A percentile compares a stretch with the other conserved stretches of the same genome.
Conservation (phyloP, 2,113 vertebrate species). For the Hippopotamus amphibius region DNA sequence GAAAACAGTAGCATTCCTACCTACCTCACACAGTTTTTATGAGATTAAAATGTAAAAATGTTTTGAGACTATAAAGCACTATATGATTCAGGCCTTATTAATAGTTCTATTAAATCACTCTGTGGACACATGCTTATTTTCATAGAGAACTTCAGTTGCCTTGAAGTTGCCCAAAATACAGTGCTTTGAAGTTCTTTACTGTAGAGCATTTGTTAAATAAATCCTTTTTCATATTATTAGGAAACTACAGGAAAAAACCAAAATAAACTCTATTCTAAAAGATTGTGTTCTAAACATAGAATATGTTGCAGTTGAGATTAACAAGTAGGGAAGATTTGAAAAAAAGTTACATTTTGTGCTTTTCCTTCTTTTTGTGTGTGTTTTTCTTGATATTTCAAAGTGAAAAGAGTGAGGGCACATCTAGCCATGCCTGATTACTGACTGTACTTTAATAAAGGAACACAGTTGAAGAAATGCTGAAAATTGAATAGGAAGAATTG, state of each 20-base stretch:
- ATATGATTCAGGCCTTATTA: neutral
- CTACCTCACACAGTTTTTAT: neutral
- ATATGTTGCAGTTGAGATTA: neutral
- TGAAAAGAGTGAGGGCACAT: neutral
- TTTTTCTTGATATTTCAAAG: conserved; percentile 24
- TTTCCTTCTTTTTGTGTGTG: neutral
- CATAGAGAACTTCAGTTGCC: neutral
- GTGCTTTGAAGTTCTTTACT: conserved; percentile 49
- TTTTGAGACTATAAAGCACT: neutral
- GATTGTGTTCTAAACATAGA: conserved; percentile 1
- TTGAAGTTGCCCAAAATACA: conserved; percentile 24
- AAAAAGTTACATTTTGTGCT: neutral
- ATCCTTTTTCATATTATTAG: conserved; percentile 54
- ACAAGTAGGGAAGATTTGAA: conserved; percentile 16
- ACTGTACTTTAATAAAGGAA: conserved; percentile 40
- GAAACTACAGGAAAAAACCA: neutral
- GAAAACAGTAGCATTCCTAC: neutral
- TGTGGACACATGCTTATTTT: conserved; percentile 14
- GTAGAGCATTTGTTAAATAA: conserved; percentile 47
- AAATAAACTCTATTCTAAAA: conserved; percentile 43
- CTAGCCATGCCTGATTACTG: neutral
- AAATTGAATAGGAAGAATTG: conserved; percentile 41
- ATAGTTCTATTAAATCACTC: conserved; percentile 19
- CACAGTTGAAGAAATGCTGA: neutral
- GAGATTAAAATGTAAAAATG: neutral